Conservation (phyloP, 2,888 invertebrate genomes). For the Arctia plantaginis region DNA sequence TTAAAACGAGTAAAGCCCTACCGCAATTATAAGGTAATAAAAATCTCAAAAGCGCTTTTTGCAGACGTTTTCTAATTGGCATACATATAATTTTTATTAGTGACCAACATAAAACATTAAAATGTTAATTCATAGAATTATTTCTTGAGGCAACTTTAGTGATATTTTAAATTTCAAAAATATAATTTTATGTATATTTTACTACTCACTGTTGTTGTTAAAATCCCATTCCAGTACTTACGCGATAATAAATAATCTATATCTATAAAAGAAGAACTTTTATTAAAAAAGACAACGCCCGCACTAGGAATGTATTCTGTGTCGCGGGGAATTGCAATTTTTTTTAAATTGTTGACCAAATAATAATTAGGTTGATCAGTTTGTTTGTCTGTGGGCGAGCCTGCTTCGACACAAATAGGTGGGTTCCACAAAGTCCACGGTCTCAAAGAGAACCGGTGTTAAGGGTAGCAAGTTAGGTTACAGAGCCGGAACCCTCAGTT, state of each 20-base stretch:
- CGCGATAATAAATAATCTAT: too few species aligned
- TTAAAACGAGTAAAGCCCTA: slow-evolving; percentile 16
- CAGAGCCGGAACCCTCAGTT: too few species aligned
- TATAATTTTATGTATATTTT: slow-evolving; percentile 5
- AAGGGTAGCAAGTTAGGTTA: too few species aligned
- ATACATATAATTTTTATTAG: slow-evolving; percentile 7
- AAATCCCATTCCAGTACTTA: background rate
- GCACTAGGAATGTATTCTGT: too few species aligned
- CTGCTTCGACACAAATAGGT: too few species aligned
- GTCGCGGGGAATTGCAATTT: too few species aligned
- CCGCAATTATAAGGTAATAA: slow-evolving; percentile 32
- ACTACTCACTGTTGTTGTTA: background rate
- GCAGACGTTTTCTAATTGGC: slow-evolving; percentile 31
- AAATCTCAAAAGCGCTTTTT: slow-evolving; percentile 20
- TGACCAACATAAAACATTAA: background rate
- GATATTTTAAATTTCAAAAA: background rate
- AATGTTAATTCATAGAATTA: background rate
- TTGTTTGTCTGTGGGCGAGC: background rate
- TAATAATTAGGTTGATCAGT: too few species aligned
- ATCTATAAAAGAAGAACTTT: too few species aligned
- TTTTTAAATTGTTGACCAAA: too few species aligned
- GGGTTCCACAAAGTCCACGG: too few species aligned
- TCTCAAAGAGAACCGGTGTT: too few species aligned
- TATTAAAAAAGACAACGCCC: too few species aligned
- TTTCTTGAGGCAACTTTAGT: background rate